A percentile compares a stretch with the other conserved stretches of the same genome.
Conservation (phyloP, 2,113 vertebrate species). For the Carettochelys insculpta region DNA sequence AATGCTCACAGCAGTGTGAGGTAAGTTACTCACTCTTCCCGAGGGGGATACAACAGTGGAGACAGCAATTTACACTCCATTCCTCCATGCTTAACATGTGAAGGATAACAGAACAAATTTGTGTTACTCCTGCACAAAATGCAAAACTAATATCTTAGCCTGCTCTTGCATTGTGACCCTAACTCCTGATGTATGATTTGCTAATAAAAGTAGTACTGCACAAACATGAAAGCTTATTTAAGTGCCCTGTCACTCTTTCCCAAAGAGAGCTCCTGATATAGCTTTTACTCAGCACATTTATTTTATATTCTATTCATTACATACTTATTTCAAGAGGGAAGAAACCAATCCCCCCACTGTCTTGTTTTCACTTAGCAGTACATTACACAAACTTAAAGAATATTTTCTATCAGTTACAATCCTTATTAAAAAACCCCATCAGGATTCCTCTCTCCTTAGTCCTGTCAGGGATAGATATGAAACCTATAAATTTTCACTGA, state of each 20-base stretch:
- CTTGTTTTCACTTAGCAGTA: conserved; percentile 24
- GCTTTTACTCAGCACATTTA: not conserved
- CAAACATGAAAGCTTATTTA: not conserved
- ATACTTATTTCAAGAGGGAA: not conserved
- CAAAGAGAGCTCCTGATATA: rapidly evolving
- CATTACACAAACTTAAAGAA: not conserved
- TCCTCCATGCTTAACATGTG: too few relatives aligned
- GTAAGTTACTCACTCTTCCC: not conserved
- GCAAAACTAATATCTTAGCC: too few relatives aligned
- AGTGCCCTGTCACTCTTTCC: not conserved
- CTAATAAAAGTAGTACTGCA: too few relatives aligned
- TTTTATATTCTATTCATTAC: not conserved
- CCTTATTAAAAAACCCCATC: not conserved
- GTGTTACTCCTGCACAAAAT: too few relatives aligned
- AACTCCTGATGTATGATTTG: too few relatives aligned
- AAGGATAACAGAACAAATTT: too few relatives aligned
- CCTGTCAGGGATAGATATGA: conserved; percentile 1
- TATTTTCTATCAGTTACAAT: not conserved
- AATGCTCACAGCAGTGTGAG: not conserved
- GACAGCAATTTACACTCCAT: too few relatives aligned
- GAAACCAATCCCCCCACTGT: not conserved
- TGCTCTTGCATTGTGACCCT: too few relatives aligned
- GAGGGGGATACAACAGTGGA: too few relatives aligned
- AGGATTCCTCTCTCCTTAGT: not conserved
- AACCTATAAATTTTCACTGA: conserved; percentile 52